phyloP scores from a whole-genome alignment of 1,140 invertebrate genomes.

The Cydia amplana region DNA sequence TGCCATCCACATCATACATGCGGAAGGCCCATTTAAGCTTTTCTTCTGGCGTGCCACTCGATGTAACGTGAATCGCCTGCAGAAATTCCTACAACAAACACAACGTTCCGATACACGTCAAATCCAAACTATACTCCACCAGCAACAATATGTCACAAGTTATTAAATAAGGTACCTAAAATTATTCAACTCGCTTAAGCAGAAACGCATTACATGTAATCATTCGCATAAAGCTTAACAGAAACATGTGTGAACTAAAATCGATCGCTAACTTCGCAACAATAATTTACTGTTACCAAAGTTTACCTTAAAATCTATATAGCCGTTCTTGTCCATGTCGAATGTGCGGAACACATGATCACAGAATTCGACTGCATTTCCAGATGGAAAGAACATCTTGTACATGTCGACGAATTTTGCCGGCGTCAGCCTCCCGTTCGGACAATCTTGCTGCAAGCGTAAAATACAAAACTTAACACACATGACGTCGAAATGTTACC shows the following conservation, averaged over 20 bases:
- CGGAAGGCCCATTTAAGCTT: conserved; percentile 99
- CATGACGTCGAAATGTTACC: background rate
- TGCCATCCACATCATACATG: conserved; percentile 99
- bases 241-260: conserved; percentile 34
- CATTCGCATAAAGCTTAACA: conserved; percentile 40
- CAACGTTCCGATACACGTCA: conserved; percentile 50
- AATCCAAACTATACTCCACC: background rate
- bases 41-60: conserved; percentile 97
- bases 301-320: conserved; percentile 96
- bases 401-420: conserved; percentile 99
- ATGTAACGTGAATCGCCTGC: conserved; percentile 98
- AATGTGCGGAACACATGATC: conserved; percentile 99
- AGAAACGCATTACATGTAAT: conserved; percentile 33
- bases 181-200: conserved; percentile 35
- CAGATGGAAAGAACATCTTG: conserved; percentile 99
- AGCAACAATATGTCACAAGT: background rate
- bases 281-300: conserved; percentile 4
- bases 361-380: conserved; percentile 99
- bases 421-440: conserved; percentile 97
- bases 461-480: conserved; percentile 34
- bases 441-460: conserved; percentile 97
- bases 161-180: background rate
- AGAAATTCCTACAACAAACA: conserved; percentile 93
- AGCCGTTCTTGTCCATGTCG: conserved; percentile 99
- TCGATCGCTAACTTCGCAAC: conserved; percentile 11